Percentiles rank a stretch among this genome's conserved stretches.
phyloP scores from a whole-genome alignment of 92 coral and sea anemone species.

The Micromussa lordhowensis region DNA sequence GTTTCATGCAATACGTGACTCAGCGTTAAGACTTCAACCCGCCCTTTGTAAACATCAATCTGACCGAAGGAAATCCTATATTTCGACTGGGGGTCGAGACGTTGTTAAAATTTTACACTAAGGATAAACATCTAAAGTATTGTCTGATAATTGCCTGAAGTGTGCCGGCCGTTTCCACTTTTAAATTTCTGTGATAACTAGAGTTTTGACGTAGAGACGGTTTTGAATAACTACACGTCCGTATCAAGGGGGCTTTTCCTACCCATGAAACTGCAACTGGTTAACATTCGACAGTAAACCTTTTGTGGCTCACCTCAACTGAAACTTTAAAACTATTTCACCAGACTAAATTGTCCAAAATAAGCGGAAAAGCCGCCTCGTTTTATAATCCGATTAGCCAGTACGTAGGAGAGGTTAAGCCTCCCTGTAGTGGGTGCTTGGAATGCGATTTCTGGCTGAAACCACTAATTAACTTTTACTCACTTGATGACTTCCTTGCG shows the following conservation, averaged over 20 bases:
- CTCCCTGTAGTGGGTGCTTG: not conserved
- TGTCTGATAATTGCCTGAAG: not conserved
- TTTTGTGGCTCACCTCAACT: not conserved
- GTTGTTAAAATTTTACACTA: not conserved
- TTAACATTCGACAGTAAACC: not conserved
- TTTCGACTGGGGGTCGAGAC: not conserved
- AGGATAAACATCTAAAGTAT: not conserved
- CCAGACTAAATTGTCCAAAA: not conserved
- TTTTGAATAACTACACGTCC: not conserved
- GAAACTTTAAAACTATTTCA: not conserved
- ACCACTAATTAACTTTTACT: not conserved
- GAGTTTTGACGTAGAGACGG: not conserved
- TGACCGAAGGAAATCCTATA: not conserved
- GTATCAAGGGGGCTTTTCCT: not conserved
- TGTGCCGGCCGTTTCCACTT: not conserved
- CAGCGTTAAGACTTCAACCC: not conserved
- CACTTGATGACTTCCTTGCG: slow-evolving; percentile 1
- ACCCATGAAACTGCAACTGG: not conserved
- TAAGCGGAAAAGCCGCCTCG: not conserved
- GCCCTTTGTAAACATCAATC: slow-evolving; percentile 9
- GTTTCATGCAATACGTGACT: not conserved
- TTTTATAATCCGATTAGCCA: not conserved
- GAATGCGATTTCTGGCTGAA: not conserved
- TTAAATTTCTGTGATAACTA: not conserved
- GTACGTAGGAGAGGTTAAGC: not conserved